A percentile compares a stretch with the other conserved stretches of the same genome.
Conservation (phyloP, 2,888 invertebrate genomes). For the Beris chalybata region DNA sequence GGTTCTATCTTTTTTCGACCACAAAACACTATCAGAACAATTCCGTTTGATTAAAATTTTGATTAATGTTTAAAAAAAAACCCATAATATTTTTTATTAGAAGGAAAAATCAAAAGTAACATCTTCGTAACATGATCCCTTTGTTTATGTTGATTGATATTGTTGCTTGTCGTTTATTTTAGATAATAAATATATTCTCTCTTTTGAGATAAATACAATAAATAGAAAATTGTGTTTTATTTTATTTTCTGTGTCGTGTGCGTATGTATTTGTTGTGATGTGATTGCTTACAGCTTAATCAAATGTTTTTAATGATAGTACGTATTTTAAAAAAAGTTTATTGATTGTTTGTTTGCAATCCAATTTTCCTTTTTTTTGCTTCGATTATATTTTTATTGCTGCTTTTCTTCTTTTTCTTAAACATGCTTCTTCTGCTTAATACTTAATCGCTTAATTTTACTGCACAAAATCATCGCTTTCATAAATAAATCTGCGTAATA, state of each 20-base stretch:
- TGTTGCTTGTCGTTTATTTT: background rate
- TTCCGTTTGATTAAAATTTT: too few relatives aligned
- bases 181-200: background rate
- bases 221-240: background rate
- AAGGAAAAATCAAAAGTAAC: too few relatives aligned
- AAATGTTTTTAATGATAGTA: too few relatives aligned
- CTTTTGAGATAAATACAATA: background rate
- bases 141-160: background rate
- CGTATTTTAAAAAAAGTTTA: too few relatives aligned
- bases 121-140: background rate
- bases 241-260: too few relatives aligned
- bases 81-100: too few relatives aligned
- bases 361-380: background rate
- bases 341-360: too few relatives aligned
- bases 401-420: conserved; percentile 6
- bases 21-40: too few relatives aligned
- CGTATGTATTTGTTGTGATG: too few relatives aligned
- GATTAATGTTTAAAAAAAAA: too few relatives aligned
- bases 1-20: too few relatives aligned
- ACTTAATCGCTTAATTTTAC: conserved; percentile 18
- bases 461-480: background rate
- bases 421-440: conserved; percentile 21
- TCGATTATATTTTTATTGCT: conserved; percentile 19
- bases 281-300: too few relatives aligned
- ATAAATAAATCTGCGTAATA: conserved; percentile 23